A percentile compares a stretch with the other conserved stretches of the same genome.
phyloP scores from a whole-genome alignment of 2,113 vertebrate genomes.

The Onychorhynchus coronatus region DNA sequence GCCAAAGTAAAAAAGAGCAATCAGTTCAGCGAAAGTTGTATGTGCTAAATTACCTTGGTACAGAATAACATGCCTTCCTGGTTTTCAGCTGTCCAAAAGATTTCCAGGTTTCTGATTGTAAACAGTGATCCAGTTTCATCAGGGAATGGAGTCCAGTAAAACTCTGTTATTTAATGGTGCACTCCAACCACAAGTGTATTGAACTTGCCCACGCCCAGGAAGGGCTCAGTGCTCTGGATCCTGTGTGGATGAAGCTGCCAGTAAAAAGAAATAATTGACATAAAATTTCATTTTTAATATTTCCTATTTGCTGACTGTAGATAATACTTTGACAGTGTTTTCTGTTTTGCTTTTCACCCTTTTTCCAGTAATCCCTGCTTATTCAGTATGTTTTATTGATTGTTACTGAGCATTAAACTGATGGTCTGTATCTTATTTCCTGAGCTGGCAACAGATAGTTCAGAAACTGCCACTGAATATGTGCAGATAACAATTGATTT shows the following conservation, averaged over 20 bases:
- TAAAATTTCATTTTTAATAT: background rate
- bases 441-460: background rate
- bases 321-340: background rate
- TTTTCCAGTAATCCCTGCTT: background rate
- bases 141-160: background rate
- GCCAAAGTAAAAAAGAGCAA: background rate
- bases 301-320: background rate
- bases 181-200: background rate
- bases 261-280: background rate
- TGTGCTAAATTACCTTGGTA: background rate
- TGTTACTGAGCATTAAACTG: background rate
- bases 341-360: background rate
- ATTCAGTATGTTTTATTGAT: background rate
- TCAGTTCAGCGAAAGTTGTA: background rate
- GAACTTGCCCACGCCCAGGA: too few relatives aligned
- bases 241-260: background rate
- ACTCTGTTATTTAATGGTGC: background rate
- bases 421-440: background rate
- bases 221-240: background rate
- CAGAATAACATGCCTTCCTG: background rate
- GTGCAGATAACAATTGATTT: rapidly evolving
- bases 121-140: background rate
- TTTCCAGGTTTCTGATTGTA: background rate
- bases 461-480: background rate
- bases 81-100: background rate